A percentile compares a stretch with the other conserved stretches of the same genome.
Conservation (phyloP, 2,888 invertebrate species). For the Geophilus truncorum region DNA sequence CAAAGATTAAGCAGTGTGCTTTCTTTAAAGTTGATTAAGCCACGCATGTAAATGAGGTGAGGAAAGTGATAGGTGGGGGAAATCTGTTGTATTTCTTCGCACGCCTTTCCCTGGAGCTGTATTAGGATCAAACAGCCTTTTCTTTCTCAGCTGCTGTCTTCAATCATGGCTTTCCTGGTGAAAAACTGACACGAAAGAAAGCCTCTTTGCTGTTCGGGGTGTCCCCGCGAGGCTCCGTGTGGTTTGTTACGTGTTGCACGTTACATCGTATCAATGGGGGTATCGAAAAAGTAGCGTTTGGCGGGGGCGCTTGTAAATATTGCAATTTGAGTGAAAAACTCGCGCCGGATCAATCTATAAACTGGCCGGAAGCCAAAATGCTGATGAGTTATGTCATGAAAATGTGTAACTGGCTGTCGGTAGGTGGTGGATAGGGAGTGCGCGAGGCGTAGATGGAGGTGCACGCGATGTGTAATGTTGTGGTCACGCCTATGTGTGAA, state of each 20-base stretch:
- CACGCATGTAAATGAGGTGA: neutral
- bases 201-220: neutral
- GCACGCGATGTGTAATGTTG: conserved; percentile 1
- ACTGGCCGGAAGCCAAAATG: conserved; percentile 11
- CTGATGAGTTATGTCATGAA: conserved; percentile 20
- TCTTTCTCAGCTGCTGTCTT: neutral
- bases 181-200: neutral
- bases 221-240: neutral
- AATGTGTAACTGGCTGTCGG: conserved; percentile 1
- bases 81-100: neutral
- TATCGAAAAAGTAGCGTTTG: neutral
- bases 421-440: neutral
- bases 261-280: neutral
- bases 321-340: neutral
- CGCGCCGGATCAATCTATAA: neutral
- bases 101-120: neutral
- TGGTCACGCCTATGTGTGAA: neutral
- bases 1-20: neutral
- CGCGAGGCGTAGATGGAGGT: neutral
- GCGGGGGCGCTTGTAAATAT: neutral
- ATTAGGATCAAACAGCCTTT: neutral
- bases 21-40: neutral
- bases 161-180: neutral
- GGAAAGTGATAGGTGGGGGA: neutral
- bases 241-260: neutral